Evolutionary conservation across 23 tunicate genomes (phyloP), one percentile per base, ranked within the genome.

Genomic region (Styela clava): DNA sequence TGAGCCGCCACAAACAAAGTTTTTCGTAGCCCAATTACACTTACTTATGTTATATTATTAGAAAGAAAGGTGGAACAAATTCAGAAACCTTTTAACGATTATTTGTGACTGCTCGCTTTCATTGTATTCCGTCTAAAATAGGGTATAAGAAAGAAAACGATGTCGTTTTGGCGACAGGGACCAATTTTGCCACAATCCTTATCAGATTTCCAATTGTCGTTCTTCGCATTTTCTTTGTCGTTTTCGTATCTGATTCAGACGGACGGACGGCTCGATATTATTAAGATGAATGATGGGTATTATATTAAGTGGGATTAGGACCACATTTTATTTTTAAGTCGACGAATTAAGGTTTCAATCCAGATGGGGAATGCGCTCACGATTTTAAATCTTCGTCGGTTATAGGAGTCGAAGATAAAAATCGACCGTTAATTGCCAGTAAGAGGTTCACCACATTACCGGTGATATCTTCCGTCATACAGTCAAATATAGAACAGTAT

Each of bases 1-100:
- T 19, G 16, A 67, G 30, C 71, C 31, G 16, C 71, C 31, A 25
- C 71, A 67, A 67, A 67, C 71, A 67, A 67, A 27, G 71, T 67
- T 67, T 22, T 27, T 18, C 24, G 30, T 67, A n/a, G n/a, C 24
- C 71, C 31, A 67, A 67, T 67, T 67, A 67, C 56, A 44, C 12
- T 44, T 44, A 44, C 56, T 44, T 44, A 12, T 44, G 12, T 12
- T 44, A 44, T 44, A 44, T 7, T 44, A 44, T 44, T 44, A 44
- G 9, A 12, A 12, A 44, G 12, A 44, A 44, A 44, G 56, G 56
- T 44, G 56, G 56, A 12, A 7, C 56, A 44, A 44, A 44, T 44
- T 5, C 56, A 44, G 56, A 44, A 44, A 44, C 56, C 56, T 44
- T 44, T 44, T 44, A 44, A 44, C 56, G 56, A 44, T 44, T 44